Evolutionary conservation across 2,888 invertebrate genomes (phyloP).

Genomic region (Norana najaformis): DNA sequence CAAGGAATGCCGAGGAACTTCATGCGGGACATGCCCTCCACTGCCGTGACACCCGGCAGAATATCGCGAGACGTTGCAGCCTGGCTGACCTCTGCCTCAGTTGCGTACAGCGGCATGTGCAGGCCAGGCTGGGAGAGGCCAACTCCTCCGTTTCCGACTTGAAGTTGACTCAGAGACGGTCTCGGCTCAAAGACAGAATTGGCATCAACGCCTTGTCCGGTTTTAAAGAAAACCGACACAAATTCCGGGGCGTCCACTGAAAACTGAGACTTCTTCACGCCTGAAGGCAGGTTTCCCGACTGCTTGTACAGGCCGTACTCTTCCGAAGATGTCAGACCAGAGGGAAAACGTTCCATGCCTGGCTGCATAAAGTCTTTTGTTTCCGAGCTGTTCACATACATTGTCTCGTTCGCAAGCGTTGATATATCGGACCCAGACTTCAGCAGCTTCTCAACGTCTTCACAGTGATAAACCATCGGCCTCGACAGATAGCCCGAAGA

Average conservation of each 20-base stretch:
- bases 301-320: constrained; percentile 10
- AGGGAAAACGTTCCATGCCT: background rate
- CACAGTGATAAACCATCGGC: background rate
- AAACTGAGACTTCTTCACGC: constrained; percentile 31
- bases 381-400: background rate
- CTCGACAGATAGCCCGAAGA: background rate
- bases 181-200: background rate
- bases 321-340: background rate
- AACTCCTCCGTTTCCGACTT: background rate
- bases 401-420: background rate
- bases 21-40: background rate
- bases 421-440: background rate
- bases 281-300: background rate
- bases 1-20: constrained; percentile 3
- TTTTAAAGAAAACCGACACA: constrained; percentile 35
- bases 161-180: background rate
- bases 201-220: background rate
- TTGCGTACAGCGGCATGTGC: background rate
- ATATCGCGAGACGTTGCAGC: background rate
- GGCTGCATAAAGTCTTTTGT: background rate
- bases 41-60: background rate
- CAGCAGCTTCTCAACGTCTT: constrained; percentile 14
- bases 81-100: background rate
- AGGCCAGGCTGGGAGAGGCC: background rate
- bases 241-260: constrained; percentile 46